Evolutionary conservation across 2,113 vertebrate genomes (phyloP), one percentile per base, ranked within the genome.

Genomic region (Toxotes jaculatrix): DNA sequence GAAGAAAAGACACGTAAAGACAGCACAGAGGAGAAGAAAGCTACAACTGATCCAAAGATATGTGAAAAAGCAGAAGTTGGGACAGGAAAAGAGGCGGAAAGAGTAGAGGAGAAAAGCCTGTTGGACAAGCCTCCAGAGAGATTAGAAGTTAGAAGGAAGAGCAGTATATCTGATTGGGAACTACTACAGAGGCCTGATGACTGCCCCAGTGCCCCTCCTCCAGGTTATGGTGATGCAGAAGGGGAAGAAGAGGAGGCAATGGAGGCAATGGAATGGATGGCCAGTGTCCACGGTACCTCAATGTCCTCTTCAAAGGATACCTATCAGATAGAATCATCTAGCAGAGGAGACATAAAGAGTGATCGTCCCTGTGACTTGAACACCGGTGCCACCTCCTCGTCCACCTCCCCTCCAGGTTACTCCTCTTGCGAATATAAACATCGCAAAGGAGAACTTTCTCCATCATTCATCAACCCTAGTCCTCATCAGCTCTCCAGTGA

Each of bases 401-500:
- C 72, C 21, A 49, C 73, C 43, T 89, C 86, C 79, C 90, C 85
- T 77, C 72, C 74, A 84, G 94, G 85, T 87, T 92, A 92, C 80
- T 95, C 95, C 11, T 94, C 95, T 0, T 92, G 92, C 60, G 95
- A 96, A 61, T 96, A 95, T 56, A 96, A 96, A 79, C 96, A 95
- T 47, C 92, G 90, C 53, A 97, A 96, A 91, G 97, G 96, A 23
- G 97, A 98, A 70, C 94, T 99, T 5, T 99, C 98, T 3, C 98
- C 98, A 4, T 98, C 98, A 0, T 99, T 98, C 88, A 97, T 99
- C 90, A 99, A 98, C 90, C 97, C 97, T 0, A 96, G 96, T 83
- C 96, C 96, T 64, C 96, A 96, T 2, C 95, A 88, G 59, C 91
- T 97, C 63, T 96, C 95, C 10, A 97, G 97, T 62, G 97, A 98